Evolutionary conservation across 2,888 invertebrate species (phyloP).

Genomic region (Caprella mutica): DNA sequence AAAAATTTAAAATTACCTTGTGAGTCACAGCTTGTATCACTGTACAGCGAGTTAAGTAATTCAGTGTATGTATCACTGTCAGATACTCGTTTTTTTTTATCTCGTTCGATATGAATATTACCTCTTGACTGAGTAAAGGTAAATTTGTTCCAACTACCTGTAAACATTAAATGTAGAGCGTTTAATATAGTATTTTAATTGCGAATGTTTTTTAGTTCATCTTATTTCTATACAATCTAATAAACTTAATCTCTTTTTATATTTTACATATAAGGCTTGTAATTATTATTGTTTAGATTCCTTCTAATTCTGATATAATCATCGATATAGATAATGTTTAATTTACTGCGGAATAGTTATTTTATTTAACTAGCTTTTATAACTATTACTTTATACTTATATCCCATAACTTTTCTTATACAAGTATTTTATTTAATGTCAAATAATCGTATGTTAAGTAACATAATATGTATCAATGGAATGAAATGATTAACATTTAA

Average conservation of each 20-base stretch:
- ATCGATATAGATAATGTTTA: not conserved
- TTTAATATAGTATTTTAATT: not conserved
- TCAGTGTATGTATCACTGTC: not conserved
- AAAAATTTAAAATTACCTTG: not conserved
- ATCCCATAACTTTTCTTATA: not conserved
- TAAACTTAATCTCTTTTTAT: not conserved
- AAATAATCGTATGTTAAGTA: not conserved
- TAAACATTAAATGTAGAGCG: not conserved
- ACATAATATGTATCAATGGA: not conserved
- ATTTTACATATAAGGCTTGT: not conserved
- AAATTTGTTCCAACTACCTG: not conserved
- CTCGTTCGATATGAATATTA: not conserved
- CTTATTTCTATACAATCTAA: not conserved
- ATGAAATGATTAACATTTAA: too few relatives aligned
- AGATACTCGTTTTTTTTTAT: constrained; percentile 1
- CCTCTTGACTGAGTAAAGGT: not conserved
- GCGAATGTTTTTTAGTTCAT: not conserved
- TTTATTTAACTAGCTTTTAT: too few relatives aligned
- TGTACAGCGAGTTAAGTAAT: not conserved
- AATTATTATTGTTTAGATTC: not conserved
- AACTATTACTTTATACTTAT: not conserved
- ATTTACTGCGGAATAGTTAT: not conserved
- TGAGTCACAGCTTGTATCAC: not conserved
- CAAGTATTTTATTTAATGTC: not conserved
- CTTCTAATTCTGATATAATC: not conserved